Evolutionary conservation across 2,797 vertebrate genomes (phyloP).

Genomic region (Danio kyathit): DNA sequence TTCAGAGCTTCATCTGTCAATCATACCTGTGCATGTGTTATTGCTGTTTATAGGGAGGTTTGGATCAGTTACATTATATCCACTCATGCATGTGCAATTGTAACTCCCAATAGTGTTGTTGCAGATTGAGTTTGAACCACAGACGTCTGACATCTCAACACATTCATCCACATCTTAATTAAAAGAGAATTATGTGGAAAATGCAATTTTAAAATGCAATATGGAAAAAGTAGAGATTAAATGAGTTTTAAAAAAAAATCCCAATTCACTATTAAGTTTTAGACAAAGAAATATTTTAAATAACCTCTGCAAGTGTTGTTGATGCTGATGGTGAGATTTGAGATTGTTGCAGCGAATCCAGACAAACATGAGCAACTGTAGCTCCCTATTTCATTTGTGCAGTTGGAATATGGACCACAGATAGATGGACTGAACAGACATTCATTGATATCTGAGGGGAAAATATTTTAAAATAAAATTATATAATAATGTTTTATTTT

Average conservation of each 20-base stretch:
- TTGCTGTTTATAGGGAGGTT: neutral
- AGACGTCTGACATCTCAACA: neutral
- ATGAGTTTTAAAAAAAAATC: neutral
- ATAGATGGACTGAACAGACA: neutral
- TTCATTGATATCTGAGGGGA: neutral
- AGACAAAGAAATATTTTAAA: no score
- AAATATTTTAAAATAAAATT: no score
- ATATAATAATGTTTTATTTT: no score
- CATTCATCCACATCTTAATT: conserved; percentile 31
- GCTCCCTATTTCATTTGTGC: neutral
- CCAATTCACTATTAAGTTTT: neutral
- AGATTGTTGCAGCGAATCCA: neutral
- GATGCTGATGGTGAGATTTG: neutral
- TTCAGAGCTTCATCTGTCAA: no score
- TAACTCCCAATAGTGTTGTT: conserved; percentile 7
- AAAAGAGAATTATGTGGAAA: neutral
- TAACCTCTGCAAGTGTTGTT: neutral
- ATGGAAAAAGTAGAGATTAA: neutral
- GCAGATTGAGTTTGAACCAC: conserved; percentile 42
- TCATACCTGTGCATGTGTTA: neutral
- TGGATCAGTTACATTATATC: neutral
- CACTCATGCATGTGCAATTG: neutral
- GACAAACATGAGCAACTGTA: neutral
- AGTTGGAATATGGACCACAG: neutral
- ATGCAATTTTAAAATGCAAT: no score